Evolutionary conservation across 2,113 vertebrate genomes (phyloP).

Genomic region (Aramus guarauna): DNA sequence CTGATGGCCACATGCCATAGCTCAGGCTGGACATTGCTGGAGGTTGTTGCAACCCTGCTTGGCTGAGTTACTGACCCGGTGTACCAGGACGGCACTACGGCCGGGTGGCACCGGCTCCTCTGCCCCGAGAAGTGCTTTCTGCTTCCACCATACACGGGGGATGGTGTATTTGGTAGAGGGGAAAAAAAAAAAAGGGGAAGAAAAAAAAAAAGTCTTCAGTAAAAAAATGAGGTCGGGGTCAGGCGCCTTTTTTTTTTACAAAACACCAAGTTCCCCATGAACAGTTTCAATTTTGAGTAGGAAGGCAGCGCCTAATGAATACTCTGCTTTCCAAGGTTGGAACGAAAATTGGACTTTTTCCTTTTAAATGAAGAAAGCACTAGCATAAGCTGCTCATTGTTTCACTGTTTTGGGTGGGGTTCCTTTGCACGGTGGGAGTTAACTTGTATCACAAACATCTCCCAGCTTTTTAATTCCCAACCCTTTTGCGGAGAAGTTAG

Average conservation of each 20-base stretch:
- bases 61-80: not conserved
- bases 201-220: not conserved
- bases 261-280: not conserved
- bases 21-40: not conserved
- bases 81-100: accelerated
- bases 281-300: not conserved
- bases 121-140: accelerated
- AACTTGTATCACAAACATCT: not conserved
- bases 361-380: not conserved
- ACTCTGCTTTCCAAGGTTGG: not conserved
- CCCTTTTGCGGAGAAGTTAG: not conserved
- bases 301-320: not conserved
- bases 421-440: not conserved
- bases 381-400: not conserved
- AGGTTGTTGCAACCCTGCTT: not conserved
- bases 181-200: too few relatives aligned
- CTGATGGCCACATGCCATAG: accelerated
- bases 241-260: not conserved
- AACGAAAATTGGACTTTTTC: not conserved
- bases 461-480: not conserved
- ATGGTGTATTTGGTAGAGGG: not conserved
- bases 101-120: accelerated
- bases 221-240: not conserved
- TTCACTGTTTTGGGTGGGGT: not conserved
- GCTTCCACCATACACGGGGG: not conserved